Evolutionary conservation across 2,797 vertebrate genomes (phyloP).

Genomic region (Gouania willdenowi): DNA sequence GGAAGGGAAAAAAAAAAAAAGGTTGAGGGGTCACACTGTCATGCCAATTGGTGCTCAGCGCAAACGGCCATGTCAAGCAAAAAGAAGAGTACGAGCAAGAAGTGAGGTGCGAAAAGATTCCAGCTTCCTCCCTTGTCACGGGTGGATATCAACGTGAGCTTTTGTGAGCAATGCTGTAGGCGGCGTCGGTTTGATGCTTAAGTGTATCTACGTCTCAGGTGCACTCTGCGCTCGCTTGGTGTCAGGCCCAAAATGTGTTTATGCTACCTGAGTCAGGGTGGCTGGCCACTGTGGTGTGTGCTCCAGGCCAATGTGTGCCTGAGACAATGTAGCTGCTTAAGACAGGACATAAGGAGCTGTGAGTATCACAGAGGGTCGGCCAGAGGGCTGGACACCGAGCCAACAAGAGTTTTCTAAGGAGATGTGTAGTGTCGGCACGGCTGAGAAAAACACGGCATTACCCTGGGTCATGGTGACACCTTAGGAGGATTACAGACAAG

Average conservation of each 20-base stretch:
- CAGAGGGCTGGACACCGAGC: slow-evolving; percentile 48
- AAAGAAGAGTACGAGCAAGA: slow-evolving; percentile 38
- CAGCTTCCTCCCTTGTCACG: slow-evolving; percentile 55
- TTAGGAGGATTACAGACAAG: slow-evolving; percentile 59
- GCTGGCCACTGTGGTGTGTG: slow-evolving; percentile 19
- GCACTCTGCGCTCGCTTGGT: slow-evolving; percentile 40
- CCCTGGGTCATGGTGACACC: slow-evolving; percentile 52
- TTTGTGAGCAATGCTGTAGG: slow-evolving; percentile 62
- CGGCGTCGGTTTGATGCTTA: slow-evolving; percentile 32
- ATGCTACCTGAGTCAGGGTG: slow-evolving; percentile 46
- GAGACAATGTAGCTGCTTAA: slow-evolving; percentile 54
- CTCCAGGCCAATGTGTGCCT: slow-evolving; percentile 51
- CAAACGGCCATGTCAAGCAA: slow-evolving; percentile 56
- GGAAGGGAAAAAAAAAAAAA: slow-evolving; percentile 46
- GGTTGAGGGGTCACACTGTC: slow-evolving; percentile 69
- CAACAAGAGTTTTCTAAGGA: slow-evolving; percentile 37
- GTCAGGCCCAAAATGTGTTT: slow-evolving; percentile 49
- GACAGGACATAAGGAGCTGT: slow-evolving; percentile 41
- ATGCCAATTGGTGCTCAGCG: slow-evolving; percentile 64
- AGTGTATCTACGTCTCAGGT: slow-evolving; percentile 68
- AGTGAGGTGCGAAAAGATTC: slow-evolving; percentile 49
- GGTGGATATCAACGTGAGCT: slow-evolving; percentile 60
- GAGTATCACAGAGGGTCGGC: slow-evolving; percentile 17
- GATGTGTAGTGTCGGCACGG: slow-evolving; percentile 49
- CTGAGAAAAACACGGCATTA: slow-evolving; percentile 47